These are phyloP conservation scores for Hydropotes inermis DNA, from an alignment of 2,113 vertebrate species.

Conservation along the genomic window DNA sequence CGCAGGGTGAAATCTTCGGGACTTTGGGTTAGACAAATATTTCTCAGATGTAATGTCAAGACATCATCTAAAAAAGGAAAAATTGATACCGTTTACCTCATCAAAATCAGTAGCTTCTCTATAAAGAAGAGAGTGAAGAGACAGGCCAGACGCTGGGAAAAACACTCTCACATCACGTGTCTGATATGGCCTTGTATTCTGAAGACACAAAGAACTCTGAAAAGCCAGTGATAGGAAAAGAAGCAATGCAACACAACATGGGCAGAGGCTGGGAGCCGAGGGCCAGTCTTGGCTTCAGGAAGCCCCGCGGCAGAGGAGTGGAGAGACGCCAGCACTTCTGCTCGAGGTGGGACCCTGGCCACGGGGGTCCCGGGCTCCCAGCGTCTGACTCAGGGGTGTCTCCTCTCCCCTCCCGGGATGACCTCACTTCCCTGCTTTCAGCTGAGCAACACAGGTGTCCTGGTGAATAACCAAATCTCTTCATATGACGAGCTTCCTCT, in stretches of 20 bases:
- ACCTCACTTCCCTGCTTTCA: background rate
- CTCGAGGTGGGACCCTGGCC: background rate
- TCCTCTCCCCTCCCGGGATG: fast-evolving
- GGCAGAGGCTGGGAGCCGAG: background rate
- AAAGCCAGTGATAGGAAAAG: background rate
- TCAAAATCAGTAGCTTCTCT: background rate
- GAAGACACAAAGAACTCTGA: background rate
- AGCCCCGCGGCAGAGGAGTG: too few species aligned
- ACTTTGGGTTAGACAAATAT: background rate
- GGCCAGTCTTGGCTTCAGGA: background rate
- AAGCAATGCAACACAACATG: background rate
- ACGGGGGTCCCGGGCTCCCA: background rate
- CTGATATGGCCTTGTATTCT: background rate
- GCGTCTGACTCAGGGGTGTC: background rate
- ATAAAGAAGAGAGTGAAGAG: background rate
- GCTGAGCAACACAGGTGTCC: fast-evolving
- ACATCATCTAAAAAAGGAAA: background rate
- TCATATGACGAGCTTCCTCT: background rate
- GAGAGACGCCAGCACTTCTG: too few species aligned
- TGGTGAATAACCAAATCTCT: background rate
- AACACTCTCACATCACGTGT: too few species aligned
- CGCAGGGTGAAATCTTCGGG: background rate
- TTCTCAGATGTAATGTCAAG: background rate
- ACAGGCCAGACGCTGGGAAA: background rate
- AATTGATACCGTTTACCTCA: background rate